Evolutionary conservation across 30 jellyfish, hydroid and myxozoan genomes (phyloP).

Genomic region (Cassiopea andromeda): DNA sequence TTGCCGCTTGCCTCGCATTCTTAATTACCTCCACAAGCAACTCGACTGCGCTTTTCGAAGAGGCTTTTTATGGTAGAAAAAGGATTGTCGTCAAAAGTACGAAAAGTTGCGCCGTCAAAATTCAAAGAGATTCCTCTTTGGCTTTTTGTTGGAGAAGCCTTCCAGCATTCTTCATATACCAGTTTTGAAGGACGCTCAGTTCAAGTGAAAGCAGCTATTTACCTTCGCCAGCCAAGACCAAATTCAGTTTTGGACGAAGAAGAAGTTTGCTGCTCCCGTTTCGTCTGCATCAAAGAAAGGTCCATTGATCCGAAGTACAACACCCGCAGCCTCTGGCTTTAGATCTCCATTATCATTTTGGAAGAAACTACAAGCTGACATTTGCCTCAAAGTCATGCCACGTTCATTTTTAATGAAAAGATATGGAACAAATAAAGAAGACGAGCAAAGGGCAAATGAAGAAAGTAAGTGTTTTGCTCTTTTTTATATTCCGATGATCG

Average conservation of each 20-base stretch:
- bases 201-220: no score
- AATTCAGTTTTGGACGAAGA: no score
- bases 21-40: not conserved
- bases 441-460: not conserved
- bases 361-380: not conserved
- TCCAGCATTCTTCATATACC: no score
- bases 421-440: constrained; percentile 41
- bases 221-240: no score
- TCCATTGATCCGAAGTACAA: not conserved
- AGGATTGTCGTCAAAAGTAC: not conserved
- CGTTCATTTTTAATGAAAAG: constrained; percentile 63
- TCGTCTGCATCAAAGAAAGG: not conserved
- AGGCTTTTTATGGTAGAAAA: not conserved
- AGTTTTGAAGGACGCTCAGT: no score
- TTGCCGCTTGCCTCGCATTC: not conserved
- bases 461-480: constrained; percentile 17
- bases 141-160: no score
- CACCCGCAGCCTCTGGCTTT: not conserved
- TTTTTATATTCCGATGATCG: no score
- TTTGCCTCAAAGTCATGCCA: constrained; percentile 35
- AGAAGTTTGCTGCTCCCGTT: not conserved
- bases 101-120: not conserved
- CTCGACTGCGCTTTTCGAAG: not conserved
- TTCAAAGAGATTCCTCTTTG: not conserved
- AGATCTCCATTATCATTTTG: not conserved